Evolutionary conservation across 2,888 invertebrate species (phyloP), one percentile per base, ranked within the genome.

Genomic region (Torymus texanus): DNA sequence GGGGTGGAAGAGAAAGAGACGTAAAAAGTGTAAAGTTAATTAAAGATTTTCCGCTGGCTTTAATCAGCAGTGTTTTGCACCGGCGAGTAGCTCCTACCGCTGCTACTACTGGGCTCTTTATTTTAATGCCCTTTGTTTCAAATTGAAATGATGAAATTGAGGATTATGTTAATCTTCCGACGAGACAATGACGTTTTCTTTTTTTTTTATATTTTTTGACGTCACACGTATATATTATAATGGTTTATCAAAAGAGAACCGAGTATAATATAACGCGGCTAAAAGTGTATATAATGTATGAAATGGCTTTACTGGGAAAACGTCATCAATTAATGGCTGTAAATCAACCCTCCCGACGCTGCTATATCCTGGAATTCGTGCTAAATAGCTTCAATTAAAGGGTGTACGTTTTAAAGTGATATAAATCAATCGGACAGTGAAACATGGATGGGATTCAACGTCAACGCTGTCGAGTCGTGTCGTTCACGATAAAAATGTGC

Each of bases 341-440:
- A 62, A 72, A 72, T 72, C 55, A 62, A 8, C 41, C 41, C 29
- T 8, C 41, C 41, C 8, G 5, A 8, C 53, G 24, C 55, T 14
- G 53, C 24, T 72, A 53, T 10, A 2, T 18, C 12, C 13, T 14
- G 24, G 24, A 11, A 14, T 0, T 8, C 24, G 55, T 41, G 24
- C n/a, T 41, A 73, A 73, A 73, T 65, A 65, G 56, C 41, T 63
- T 50, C 73, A 73, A 73, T 73, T 63, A 73, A 73, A 65, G 63
- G 61, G 29, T 53, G 53, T 53, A 14, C 56, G 56, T 16, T 56
- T 73, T 65, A 41, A 56, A 55, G 0, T 41, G 29, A 53, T 29
- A 11, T 73, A 41, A 63, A 73, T 65, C 73, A 63, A 73, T 73
- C 73, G 56, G 41, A n/a, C 56, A 16, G 14, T 56, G n/a, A 16